Percentiles rank a stretch among this genome's conserved stretches.
Conservation (phyloP, 1,140 invertebrate species). For the Lasioglossum albipes region DNA sequence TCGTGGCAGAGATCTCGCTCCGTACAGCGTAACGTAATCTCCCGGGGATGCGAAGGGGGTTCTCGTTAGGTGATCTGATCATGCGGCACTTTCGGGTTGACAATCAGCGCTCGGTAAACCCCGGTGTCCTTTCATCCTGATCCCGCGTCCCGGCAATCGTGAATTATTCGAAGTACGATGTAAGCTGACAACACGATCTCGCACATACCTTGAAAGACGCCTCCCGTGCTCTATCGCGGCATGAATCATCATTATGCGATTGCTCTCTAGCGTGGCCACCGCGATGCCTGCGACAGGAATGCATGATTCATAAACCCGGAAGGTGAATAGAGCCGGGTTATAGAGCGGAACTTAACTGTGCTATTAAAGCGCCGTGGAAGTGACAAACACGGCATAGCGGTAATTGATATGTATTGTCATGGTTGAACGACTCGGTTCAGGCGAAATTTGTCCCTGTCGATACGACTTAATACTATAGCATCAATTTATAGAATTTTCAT, state of each 20-base stretch:
- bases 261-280: neutral
- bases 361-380: neutral
- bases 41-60: neutral
- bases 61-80: neutral
- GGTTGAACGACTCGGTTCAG: too few relatives aligned
- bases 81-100: neutral
- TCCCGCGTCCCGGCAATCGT: too few relatives aligned
- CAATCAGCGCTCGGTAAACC: neutral
- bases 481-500: too few relatives aligned
- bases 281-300: neutral
- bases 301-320: conserved; percentile 7
- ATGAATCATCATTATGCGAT: neutral
- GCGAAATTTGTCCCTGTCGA: too few relatives aligned
- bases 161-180: too few relatives aligned
- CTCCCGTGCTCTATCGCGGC: neutral
- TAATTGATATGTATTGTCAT: neutral
- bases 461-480: too few relatives aligned
- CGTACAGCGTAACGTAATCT: conserved; percentile 2
- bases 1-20: too few relatives aligned
- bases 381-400: neutral
- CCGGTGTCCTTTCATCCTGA: too few relatives aligned
- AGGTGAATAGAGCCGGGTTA: neutral
- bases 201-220: neutral
- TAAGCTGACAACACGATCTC: too few relatives aligned
- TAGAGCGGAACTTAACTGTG: neutral